A percentile compares a stretch with the other conserved stretches of the same genome.
These are phyloP conservation scores for Hirudinaria manillensis DNA, from an alignment of 2,888 invertebrate species.

Conservation along the genomic window DNA sequence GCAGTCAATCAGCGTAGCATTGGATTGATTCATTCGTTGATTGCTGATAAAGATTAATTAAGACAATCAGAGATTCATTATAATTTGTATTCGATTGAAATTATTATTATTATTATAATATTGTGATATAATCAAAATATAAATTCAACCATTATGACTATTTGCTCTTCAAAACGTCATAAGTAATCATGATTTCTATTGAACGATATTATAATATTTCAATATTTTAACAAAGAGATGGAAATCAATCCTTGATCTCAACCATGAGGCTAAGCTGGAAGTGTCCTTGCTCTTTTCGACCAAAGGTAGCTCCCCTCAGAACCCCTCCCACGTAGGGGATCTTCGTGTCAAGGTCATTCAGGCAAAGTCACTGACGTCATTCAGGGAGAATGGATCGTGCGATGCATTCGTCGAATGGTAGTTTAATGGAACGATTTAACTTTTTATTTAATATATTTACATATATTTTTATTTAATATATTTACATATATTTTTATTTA, in stretches of 20 bases:
- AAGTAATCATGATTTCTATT: too few relatives aligned
- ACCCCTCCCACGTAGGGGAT: background rate
- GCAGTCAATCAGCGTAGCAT: too few relatives aligned
- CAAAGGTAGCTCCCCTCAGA: background rate
- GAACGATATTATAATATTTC: too few relatives aligned
- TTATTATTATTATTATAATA: too few relatives aligned
- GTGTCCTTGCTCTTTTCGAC: background rate
- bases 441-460: background rate
- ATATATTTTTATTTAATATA: background rate
- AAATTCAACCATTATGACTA: too few relatives aligned
- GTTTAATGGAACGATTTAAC: background rate
- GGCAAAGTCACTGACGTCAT: constrained; percentile 15
- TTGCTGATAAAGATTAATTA: too few relatives aligned
- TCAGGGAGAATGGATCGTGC: constrained; percentile 20
- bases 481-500: background rate
- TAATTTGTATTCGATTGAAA: too few relatives aligned
- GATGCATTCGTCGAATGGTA: constrained; percentile 25
- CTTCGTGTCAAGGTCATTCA: constrained; percentile 22
- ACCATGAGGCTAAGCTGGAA: constrained; percentile 29
- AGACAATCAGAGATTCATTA: too few relatives aligned
- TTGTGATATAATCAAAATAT: too few relatives aligned
- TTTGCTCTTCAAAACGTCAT: too few relatives aligned
- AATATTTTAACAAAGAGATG: constrained; percentile 1
- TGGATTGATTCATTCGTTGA: too few relatives aligned
- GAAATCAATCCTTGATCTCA: constrained; percentile 28